Evolutionary conservation across 2,113 vertebrate species (phyloP).

Genomic region (Choloepus hoffmanni): DNA sequence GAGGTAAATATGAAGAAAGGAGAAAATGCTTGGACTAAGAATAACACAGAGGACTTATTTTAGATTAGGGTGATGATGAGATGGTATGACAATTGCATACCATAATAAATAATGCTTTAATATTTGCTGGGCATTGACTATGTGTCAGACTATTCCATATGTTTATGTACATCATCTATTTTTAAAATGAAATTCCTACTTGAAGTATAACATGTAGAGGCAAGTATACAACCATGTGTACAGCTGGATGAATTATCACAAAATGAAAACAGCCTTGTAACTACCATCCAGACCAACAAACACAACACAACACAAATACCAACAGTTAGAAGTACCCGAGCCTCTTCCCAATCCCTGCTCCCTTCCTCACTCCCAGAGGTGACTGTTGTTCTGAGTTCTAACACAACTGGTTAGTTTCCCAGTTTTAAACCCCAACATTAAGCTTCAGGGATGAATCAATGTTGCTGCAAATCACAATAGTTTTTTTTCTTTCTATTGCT

Average conservation of each 20-base stretch:
- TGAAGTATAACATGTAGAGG: not conserved
- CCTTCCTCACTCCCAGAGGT: not conserved
- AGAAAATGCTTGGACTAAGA: not conserved
- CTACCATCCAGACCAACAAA: not conserved
- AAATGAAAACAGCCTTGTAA: not conserved
- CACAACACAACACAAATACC: not conserved
- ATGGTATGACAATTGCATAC: not conserved
- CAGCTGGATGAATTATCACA: not conserved
- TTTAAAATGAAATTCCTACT: not conserved
- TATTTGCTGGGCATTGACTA: not conserved
- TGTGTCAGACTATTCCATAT: not conserved
- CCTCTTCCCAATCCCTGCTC: not conserved
- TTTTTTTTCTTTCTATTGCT: not conserved
- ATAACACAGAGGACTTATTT: not conserved
- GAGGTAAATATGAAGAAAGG: not conserved
- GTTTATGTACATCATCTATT: not conserved
- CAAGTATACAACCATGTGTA: not conserved
- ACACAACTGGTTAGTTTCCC: not conserved
- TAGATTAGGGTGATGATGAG: not conserved
- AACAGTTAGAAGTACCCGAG: not conserved
- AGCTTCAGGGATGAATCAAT: not conserved
- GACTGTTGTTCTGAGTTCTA: not conserved
- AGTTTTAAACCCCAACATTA: not conserved
- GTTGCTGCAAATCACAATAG: fast-evolving
- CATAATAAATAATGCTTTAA: not conserved